Conservation (phyloP, 2,113 vertebrate species). For the Oophaga pumilio region DNA sequence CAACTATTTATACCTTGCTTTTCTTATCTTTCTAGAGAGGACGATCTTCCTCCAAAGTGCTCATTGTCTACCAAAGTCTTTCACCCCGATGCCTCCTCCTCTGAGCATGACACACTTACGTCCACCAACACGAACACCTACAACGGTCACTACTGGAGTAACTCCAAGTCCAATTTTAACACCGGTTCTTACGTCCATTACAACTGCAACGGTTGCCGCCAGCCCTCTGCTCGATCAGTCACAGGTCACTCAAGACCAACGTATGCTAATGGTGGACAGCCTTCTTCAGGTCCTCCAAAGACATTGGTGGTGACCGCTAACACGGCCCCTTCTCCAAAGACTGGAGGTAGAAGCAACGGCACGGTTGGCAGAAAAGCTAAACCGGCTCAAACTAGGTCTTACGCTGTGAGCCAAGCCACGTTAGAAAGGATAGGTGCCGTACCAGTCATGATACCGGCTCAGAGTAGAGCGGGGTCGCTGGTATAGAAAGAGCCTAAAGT, state of each 20-base stretch:
- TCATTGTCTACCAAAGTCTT: conserved; percentile 90
- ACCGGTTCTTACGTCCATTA: conserved; percentile 87
- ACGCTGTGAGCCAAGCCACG: conserved; percentile 88
- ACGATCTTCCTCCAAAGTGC: conserved; percentile 94
- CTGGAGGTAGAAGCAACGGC: conserved; percentile 84
- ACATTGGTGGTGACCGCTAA: conserved; percentile 94
- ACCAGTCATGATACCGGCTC: conserved; percentile 95
- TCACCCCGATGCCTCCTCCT: conserved; percentile 90
- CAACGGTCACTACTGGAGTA: conserved; percentile 85
- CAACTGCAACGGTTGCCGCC: conserved; percentile 82
- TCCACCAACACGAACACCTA: conserved; percentile 94
- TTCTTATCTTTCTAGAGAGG: conserved; percentile 79
- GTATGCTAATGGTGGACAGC: conserved; percentile 83
- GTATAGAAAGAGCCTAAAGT: conserved; percentile 71
- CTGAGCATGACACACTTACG: conserved; percentile 93
- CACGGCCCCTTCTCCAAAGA: conserved; percentile 83
- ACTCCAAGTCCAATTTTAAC: conserved; percentile 85
- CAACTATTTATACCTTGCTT: not conserved
- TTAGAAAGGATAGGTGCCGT: conserved; percentile 93
- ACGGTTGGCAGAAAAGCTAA: conserved; percentile 81
- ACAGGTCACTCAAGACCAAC: conserved; percentile 67
- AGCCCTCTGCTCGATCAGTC: conserved; percentile 78
- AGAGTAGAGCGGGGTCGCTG: conserved; percentile 92
- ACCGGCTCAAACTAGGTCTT: conserved; percentile 83
- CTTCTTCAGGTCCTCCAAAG: conserved; percentile 83